Conservation (phyloP, 2,797 vertebrate genomes). For the Benthosema pterotum region DNA sequence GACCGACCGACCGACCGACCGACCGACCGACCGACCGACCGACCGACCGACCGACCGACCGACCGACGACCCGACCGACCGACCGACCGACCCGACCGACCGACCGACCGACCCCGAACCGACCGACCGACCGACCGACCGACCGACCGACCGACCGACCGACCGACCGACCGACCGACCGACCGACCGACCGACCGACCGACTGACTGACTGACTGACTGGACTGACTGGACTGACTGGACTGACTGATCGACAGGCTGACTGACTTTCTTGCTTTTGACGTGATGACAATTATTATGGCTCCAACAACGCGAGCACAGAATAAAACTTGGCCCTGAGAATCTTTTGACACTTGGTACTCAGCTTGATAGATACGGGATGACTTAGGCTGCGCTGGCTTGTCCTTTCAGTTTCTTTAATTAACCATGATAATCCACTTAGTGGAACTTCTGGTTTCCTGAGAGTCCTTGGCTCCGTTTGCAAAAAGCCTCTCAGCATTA, state of each 20-base stretch:
- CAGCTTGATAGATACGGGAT: slow-evolving; percentile 10
- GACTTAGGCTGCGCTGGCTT: slow-evolving; percentile 14
- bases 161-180: too few species aligned
- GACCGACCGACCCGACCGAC: too few species aligned
- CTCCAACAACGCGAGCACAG: background rate
- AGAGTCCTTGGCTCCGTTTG: slow-evolving; percentile 41
- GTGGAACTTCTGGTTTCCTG: slow-evolving; percentile 38
- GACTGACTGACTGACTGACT: too few species aligned
- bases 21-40: too few species aligned
- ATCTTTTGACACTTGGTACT: slow-evolving; percentile 52
- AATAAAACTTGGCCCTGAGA: background rate
- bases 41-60: too few species aligned
- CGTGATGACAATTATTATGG: slow-evolving; percentile 7
- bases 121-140: too few species aligned
- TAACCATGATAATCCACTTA: slow-evolving; percentile 54
- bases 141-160: too few species aligned
- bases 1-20: too few species aligned
- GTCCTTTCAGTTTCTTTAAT: slow-evolving; percentile 56
- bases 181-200: too few species aligned
- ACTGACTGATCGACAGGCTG: background rate
- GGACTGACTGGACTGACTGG: too few species aligned
- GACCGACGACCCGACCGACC: too few species aligned
- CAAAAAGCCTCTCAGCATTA: slow-evolving; percentile 47
- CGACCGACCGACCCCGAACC: too few species aligned
- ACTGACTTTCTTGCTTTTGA: background rate